Evolutionary conservation across 2,888 invertebrate species (phyloP), one percentile per base, ranked within the genome.

Genomic region (Heteropelma amictum): DNA sequence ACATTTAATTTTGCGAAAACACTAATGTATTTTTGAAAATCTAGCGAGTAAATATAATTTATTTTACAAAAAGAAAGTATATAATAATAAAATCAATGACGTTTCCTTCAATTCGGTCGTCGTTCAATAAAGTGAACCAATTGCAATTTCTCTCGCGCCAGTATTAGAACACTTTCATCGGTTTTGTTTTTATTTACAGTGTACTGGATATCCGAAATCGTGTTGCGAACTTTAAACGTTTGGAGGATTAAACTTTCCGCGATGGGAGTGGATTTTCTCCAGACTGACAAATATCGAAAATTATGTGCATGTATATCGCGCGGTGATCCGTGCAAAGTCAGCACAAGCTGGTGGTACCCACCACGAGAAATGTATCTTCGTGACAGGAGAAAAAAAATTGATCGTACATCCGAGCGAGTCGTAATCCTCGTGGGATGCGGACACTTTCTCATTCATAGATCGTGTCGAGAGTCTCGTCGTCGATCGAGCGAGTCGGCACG

Each of bases 391-490:
- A 33, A 69, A 49, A 47, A 71, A 47, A 42, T 47, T 33, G 8
- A 61, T 61, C 40, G 26, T 19, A 53, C 47, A 60, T 10, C 61
- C 69, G 80, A 81, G 81, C 78, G 75, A 77, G 77, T 74, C 77
- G 77, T 73, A 67, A 72, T 45, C 21, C 26, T 17, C 21, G 17
- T 14, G 54, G 40, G 33, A 47, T 12, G 54, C 49, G 69, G 64
- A 74, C 72, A 77, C 74, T 76, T 83, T 76, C 72, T 75, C 77
- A 74, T 68, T 77, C 80, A 73, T 79, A 64, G 72, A 78, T 77
- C 76, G 77, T 79, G 53, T 63, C 35, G 23, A 42, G 77, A 65
- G 72, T 60, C 60, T 35, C 35, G 26, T 28, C 47, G 33, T 56
- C 77, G 71, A 73, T 79, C 77, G 58, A 80, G 75, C 82, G 80